These are phyloP conservation scores for Catharus bicknelli DNA, from an alignment of 2,113 vertebrate genomes.

Conservation along the genomic window DNA sequence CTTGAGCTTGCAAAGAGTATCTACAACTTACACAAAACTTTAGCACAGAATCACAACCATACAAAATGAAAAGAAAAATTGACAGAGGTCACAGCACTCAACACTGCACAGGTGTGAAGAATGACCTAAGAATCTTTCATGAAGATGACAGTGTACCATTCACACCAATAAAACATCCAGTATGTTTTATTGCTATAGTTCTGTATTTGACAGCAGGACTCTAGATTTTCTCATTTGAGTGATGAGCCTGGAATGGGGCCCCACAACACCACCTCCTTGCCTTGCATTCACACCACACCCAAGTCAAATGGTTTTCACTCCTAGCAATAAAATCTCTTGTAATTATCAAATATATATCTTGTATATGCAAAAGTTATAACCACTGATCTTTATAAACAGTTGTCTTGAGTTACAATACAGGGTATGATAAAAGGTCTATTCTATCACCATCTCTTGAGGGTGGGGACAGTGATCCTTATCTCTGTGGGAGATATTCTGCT, in stretches of 20 bases:
- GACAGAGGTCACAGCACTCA: not conserved
- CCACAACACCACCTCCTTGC: rapidly evolving
- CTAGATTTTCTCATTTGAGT: not conserved
- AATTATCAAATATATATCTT: not conserved
- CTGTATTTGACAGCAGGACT: not conserved
- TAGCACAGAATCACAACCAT: not conserved
- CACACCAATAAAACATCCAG: not conserved
- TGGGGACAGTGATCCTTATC: no score
- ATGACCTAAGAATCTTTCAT: not conserved
- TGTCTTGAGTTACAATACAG: no score
- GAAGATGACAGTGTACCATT: slow-evolving; percentile 9
- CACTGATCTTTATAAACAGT: not conserved
- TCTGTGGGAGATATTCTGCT: no score
- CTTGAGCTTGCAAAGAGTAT: not conserved
- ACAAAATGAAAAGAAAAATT: not conserved
- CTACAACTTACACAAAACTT: not conserved
- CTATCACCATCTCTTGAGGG: no score
- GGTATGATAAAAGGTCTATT: no score
- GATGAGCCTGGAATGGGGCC: not conserved
- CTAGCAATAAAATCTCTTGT: not conserved
- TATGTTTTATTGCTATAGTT: not conserved
- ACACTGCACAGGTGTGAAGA: not conserved
- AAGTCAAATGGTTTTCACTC: not conserved
- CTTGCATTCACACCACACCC: not conserved
- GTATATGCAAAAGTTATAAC: not conserved